phyloP scores from a whole-genome alignment of 1,140 invertebrate species.

The Trichogramma pretiosum region DNA sequence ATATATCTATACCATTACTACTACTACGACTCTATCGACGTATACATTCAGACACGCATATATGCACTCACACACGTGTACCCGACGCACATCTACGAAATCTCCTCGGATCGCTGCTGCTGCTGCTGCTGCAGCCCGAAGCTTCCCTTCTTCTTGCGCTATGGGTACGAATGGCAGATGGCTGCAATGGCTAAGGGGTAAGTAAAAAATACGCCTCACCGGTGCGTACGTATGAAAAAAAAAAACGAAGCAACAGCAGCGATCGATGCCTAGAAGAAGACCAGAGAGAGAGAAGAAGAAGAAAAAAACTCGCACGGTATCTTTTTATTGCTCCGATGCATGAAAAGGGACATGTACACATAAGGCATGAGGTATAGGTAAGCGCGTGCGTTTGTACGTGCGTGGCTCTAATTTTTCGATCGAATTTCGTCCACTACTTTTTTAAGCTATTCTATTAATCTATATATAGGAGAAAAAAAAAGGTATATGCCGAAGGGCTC shows the following conservation, averaged over 20 bases:
- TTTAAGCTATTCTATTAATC: no score
- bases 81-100: no score
- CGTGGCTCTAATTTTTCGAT: constrained; percentile 25
- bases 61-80: no score
- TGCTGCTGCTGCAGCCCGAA: no score
- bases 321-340: not conserved
- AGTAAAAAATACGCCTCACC: no score
- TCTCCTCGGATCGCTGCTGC: no score
- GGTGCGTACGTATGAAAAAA: not conserved
- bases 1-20: no score
- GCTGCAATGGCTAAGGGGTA: constrained; percentile 46
- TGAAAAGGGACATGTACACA: not conserved
- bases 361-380: no score
- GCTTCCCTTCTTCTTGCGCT: constrained; percentile 33
- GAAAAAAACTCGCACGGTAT: constrained; percentile 25
- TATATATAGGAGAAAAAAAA: no score
- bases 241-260: constrained; percentile 19
- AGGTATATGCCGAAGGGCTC: no score
- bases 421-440: constrained; percentile 43
- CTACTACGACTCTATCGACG: no score
- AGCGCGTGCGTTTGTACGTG: not conserved
- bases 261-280: constrained; percentile 25
- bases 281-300: constrained; percentile 32
- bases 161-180: constrained; percentile 40
- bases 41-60: no score